Percentiles rank a stretch among this genome's conserved stretches.
phyloP scores from a whole-genome alignment of 2,888 invertebrate genomes.

The Latheticus oryzae region DNA sequence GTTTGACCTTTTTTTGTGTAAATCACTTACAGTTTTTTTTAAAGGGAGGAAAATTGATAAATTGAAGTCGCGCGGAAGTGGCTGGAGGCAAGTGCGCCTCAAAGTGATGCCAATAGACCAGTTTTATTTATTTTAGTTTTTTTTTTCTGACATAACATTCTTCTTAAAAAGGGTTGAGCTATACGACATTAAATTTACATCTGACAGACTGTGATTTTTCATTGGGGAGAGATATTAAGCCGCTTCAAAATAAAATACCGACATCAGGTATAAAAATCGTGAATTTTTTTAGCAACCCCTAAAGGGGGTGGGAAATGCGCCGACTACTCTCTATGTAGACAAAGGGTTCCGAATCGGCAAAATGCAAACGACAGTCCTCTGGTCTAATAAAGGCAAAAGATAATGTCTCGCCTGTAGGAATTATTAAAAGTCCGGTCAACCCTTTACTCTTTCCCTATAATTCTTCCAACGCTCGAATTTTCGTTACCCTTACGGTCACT shows the following conservation, averaged over 20 bases:
- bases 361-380: constrained; percentile 36
- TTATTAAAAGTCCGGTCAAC: constrained; percentile 62
- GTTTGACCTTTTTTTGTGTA: too few species aligned
- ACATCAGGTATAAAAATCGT: constrained; percentile 40
- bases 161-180: constrained; percentile 41
- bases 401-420: constrained; percentile 60
- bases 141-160: too few species aligned
- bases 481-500: constrained; percentile 46
- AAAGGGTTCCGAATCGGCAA: constrained; percentile 41
- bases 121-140: too few species aligned
- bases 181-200: constrained; percentile 49
- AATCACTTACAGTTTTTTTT: too few species aligned
- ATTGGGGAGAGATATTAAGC: constrained; percentile 39
- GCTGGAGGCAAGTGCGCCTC: too few species aligned
- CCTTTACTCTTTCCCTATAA: constrained; percentile 62
- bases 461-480: constrained; percentile 56
- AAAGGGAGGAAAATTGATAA: too few species aligned
- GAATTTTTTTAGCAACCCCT: too few species aligned
- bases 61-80: too few species aligned
- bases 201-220: constrained; percentile 45
- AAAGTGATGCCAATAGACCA: too few species aligned
- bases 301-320: too few species aligned
- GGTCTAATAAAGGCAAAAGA: constrained; percentile 49
- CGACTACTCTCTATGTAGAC: too few species aligned
- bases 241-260: constrained; percentile 29